Conservation (phyloP, 1,140 invertebrate species). For the Acromyrmex echinatior region DNA sequence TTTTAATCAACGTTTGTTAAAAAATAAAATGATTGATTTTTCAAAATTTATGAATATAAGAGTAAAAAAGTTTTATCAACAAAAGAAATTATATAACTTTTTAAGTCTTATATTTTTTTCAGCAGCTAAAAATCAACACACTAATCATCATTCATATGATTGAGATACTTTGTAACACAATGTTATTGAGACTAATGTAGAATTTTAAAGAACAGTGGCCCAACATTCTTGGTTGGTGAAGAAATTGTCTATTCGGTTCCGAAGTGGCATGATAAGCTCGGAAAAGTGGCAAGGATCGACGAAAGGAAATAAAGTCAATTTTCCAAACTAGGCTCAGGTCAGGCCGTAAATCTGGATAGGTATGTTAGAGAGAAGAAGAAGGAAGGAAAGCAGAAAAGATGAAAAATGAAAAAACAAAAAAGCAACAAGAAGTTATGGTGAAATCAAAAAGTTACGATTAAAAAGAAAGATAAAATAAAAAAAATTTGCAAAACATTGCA, state of each 20-base stretch:
- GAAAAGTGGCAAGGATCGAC: slow-evolving; percentile 54
- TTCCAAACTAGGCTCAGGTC: slow-evolving; percentile 5
- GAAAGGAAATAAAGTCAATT: slow-evolving; percentile 75
- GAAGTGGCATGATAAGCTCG: slow-evolving; percentile 67
- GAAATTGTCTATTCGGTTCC: slow-evolving; percentile 60
- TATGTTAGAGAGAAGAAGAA: slow-evolving; percentile 24
- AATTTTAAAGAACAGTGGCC: slow-evolving; percentile 62
- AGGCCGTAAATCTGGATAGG: slow-evolving; percentile 22
- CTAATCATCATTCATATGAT: too few species aligned
- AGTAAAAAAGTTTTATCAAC: too few species aligned
- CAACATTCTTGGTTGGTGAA: slow-evolving; percentile 56
- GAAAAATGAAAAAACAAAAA: slow-evolving; percentile 44
- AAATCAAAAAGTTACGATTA: background rate
- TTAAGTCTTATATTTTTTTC: too few species aligned
- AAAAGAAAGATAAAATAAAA: background rate
- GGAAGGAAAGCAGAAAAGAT: slow-evolving; percentile 1
- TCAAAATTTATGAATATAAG: too few species aligned
- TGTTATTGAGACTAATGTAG: background rate
- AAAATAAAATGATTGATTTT: too few species aligned
- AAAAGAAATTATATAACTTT: too few species aligned
- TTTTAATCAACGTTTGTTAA: too few species aligned
- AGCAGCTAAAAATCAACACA: too few species aligned
- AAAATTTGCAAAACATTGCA: too few species aligned
- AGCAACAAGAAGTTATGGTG: background rate
- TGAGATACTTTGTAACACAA: too few species aligned